Conservation (phyloP, 2,888 invertebrate genomes). For the Epirrita christyi region DNA sequence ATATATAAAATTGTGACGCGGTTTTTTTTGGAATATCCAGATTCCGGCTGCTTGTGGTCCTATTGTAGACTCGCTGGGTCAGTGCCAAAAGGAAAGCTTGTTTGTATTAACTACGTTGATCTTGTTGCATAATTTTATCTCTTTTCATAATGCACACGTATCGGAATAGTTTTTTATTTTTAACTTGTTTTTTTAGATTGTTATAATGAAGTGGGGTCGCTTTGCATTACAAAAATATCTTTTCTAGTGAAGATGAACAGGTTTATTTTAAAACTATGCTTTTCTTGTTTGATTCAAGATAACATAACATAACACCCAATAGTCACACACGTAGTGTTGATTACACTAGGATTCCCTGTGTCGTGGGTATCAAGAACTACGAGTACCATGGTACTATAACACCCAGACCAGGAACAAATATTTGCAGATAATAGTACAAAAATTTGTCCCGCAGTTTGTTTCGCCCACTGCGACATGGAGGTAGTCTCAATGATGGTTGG, state of each 20-base stretch:
- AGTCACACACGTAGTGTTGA: too few species aligned
- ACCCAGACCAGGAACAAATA: too few species aligned
- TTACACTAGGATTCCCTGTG: too few species aligned
- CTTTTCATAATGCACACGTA: slow-evolving; percentile 43
- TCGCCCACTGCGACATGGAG: too few species aligned
- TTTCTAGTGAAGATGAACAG: slow-evolving; percentile 12
- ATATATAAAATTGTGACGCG: background rate
- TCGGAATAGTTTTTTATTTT: slow-evolving; percentile 38
- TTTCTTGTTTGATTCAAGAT: too few species aligned
- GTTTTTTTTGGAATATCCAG: background rate
- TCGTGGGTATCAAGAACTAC: too few species aligned
- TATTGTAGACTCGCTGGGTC: slow-evolving; percentile 43
- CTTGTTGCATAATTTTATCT: slow-evolving; percentile 57
- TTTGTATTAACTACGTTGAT: slow-evolving; percentile 49
- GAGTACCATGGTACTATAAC: too few species aligned
- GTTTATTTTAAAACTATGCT: slow-evolving; percentile 1
- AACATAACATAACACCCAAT: too few species aligned
- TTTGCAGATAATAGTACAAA: too few species aligned
- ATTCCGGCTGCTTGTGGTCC: slow-evolving; percentile 21
- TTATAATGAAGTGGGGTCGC: slow-evolving; percentile 10
- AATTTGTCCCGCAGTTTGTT: too few species aligned
- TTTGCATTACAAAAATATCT: slow-evolving; percentile 8
- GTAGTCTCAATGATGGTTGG: too few species aligned
- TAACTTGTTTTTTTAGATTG: slow-evolving; percentile 28
- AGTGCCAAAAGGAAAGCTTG: slow-evolving; percentile 49